phyloP scores from a whole-genome alignment of 2,888 invertebrate genomes.

The Philonicus albiceps region DNA sequence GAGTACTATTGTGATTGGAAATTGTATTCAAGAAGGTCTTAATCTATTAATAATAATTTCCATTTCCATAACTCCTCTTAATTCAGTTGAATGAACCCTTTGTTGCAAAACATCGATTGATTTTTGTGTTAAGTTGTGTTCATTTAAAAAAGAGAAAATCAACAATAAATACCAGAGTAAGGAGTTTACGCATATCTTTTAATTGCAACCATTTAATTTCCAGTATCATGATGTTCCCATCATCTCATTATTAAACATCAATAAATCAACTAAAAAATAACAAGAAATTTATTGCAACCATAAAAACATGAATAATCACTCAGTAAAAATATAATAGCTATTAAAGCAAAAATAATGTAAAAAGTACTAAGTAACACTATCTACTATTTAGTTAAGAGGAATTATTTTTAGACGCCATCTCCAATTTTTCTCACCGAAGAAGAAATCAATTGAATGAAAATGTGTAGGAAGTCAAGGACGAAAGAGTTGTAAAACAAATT shows the following conservation, averaged over 20 bases:
- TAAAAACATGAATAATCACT: constrained; percentile 14
- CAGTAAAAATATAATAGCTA: constrained; percentile 19
- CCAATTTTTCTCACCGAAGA: constrained; percentile 1
- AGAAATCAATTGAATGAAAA: neutral
- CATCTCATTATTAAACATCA: neutral
- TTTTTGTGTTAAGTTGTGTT: neutral
- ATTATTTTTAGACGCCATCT: constrained; percentile 23
- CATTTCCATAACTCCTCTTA: neutral
- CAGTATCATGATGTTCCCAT: neutral
- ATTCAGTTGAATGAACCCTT: neutral
- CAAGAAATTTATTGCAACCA: neutral
- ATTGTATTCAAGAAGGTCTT: neutral
- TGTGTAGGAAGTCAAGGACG: neutral
- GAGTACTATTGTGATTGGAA: neutral
- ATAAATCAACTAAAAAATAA: neutral
- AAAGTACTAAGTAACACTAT: constrained; percentile 20
- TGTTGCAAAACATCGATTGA: neutral
- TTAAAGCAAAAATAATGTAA: constrained; percentile 21
- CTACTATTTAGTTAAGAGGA: constrained; percentile 20
- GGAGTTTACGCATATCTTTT: neutral
- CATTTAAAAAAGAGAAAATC: neutral
- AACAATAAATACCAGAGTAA: neutral
- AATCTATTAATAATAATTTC: no score
- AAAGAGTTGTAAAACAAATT: neutral
- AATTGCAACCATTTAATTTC: neutral